Conservation (phyloP, 2,888 invertebrate genomes). For the Xanthia icteritia region DNA sequence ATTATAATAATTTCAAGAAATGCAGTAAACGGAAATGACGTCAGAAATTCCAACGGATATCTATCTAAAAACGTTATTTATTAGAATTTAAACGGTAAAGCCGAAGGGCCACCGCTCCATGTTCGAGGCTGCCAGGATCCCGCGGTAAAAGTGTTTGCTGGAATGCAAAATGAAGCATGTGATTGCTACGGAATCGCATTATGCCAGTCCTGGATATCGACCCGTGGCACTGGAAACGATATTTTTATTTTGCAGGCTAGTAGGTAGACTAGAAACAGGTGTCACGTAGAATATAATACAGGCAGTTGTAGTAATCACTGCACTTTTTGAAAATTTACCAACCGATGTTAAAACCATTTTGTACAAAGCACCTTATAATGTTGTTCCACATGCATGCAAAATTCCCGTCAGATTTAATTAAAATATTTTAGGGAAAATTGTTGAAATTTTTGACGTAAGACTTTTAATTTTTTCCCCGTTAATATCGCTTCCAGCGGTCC, state of each 20-base stretch:
- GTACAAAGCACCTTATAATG: constrained; percentile 15
- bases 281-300: constrained; percentile 1
- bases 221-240: constrained; percentile 70
- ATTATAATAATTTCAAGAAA: background rate
- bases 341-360: background rate
- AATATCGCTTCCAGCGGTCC: constrained; percentile 72
- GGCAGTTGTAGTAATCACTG: background rate
- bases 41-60: constrained; percentile 33
- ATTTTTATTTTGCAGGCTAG: constrained; percentile 45
- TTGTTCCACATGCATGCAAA: constrained; percentile 29
- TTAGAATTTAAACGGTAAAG: constrained; percentile 59
- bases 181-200: constrained; percentile 87
- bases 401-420: constrained; percentile 49
- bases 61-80: constrained; percentile 50
- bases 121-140: constrained; percentile 70
- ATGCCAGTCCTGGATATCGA: constrained; percentile 74
- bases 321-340: background rate
- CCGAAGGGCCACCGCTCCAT: constrained; percentile 66
- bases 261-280: constrained; percentile 3
- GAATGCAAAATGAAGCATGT: constrained; percentile 89
- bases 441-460: constrained; percentile 52
- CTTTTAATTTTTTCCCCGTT: constrained; percentile 57
- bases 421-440: constrained; percentile 46
- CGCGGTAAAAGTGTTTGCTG: constrained; percentile 82
- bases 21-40: constrained; percentile 15